Evolutionary conservation across 2,797 vertebrate genomes (phyloP), one percentile per base, ranked within the genome.

Genomic region (Hypotaenidia philippensis): DNA sequence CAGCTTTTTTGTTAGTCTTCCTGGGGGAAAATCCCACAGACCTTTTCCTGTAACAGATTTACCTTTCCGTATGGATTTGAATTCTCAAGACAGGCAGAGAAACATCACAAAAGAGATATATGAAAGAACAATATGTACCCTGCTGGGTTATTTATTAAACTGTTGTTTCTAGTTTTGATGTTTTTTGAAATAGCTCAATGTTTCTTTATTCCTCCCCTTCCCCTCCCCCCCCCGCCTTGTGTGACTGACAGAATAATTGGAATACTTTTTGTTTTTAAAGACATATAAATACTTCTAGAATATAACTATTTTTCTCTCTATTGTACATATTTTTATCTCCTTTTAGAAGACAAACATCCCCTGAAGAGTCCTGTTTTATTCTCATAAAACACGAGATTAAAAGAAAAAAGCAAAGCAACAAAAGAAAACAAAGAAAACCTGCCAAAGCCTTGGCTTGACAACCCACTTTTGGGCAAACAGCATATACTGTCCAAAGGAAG

Each of bases 211-310:
- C 44, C 18, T 18, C 44, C 21, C 20, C 21, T 10, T 21, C 45
- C 21, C 5, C 19, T 20, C 21, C 10, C 44, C 9, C 21, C 20
- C 21, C 20, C 45, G n/a, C 45, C 21, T 5, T 13, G 25, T 12
- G 8, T 74, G 34, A 79, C 27, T 92, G 83, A 92, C 41, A 93
- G 38, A 34, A 47, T 74, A 95, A 94, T n/a, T 74, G 26, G 53
- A 93, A 93, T 89, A 65, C 21, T 71, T 82, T 49, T 87, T 93
- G 34, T 57, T 94, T 93, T 93, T 89, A 82, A 80, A 87, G 81
- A 87, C 21, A 50, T 27, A 5, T 16, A 94, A 89, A 18, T 75
- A 77, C 45, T 90, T 80, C 12, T n/a, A 84, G 17, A 83, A 92
- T 34, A 87, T 79, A 89, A 66, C 52, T 63, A 3, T 68, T 87